Evolutionary conservation across 2,113 vertebrate genomes (phyloP).

Genomic region (Tragelaphus strepsiceros): DNA sequence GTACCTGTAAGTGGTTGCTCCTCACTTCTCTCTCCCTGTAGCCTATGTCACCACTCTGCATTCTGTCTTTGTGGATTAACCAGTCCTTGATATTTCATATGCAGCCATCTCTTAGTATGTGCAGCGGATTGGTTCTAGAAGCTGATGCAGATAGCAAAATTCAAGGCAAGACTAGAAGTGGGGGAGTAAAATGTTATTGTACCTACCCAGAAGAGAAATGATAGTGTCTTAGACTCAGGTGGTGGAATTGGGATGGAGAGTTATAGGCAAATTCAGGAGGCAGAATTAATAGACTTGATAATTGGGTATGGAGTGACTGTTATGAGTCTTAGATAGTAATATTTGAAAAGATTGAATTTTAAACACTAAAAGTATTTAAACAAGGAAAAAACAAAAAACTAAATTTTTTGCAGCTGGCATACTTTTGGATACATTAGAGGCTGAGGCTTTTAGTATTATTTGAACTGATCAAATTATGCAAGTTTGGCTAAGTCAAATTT

Average conservation of each 20-base stretch:
- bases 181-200: neutral
- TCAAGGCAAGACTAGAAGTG: neutral
- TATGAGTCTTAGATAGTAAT: neutral
- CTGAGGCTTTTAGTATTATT: neutral
- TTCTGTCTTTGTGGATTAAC: neutral
- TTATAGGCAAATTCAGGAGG: neutral
- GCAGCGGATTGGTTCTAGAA: neutral
- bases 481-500: neutral
- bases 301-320: neutral
- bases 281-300: neutral
- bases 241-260: neutral
- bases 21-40: neutral
- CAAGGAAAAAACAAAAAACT: neutral
- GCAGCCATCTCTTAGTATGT: neutral
- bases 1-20: neutral
- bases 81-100: neutral
- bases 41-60: neutral
- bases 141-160: neutral
- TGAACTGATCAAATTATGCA: neutral
- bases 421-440: neutral
- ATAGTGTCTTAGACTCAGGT: neutral
- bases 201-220: neutral
- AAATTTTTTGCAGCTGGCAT: neutral
- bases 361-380: neutral
- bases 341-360: neutral